Evolutionary conservation across 2,888 invertebrate genomes (phyloP).

Genomic region (Dryobotodes eremita): DNA sequence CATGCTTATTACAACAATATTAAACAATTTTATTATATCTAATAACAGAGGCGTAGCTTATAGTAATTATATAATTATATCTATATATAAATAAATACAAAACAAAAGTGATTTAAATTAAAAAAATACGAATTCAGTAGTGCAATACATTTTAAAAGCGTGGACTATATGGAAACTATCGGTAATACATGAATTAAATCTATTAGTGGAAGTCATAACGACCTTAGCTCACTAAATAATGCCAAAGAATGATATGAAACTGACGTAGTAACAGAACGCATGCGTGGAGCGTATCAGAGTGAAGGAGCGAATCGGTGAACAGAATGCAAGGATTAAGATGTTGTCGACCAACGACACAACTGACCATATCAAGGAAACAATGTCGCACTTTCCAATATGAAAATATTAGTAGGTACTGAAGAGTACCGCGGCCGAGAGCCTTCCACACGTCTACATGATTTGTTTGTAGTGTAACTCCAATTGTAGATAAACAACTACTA

Average conservation of each 20-base stretch:
- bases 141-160: constrained; percentile 82
- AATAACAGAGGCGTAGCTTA: constrained; percentile 73
- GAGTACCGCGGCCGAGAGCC: constrained; percentile 47
- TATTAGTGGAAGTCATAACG: constrained; percentile 78
- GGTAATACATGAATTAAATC: constrained; percentile 64
- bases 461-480: constrained; percentile 80
- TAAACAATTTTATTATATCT: constrained; percentile 67
- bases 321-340: constrained; percentile 79
- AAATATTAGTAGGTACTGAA: constrained; percentile 50
- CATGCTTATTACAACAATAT: constrained; percentile 66
- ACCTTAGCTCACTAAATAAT: constrained; percentile 89
- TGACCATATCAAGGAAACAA: constrained; percentile 71
- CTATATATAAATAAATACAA: constrained; percentile 64
- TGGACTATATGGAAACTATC: constrained; percentile 68
- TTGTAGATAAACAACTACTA: constrained; percentile 81
- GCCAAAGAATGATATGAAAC: constrained; percentile 88
- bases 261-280: constrained; percentile 78
- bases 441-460: constrained; percentile 78
- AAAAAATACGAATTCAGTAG: constrained; percentile 73
- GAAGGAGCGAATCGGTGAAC: constrained; percentile 78
- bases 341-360: constrained; percentile 74
- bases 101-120: constrained; percentile 68
- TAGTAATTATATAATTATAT: constrained; percentile 67
- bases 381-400: constrained; percentile 67
- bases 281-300: constrained; percentile 79